These are phyloP conservation scores for Lithobates sylvaticus DNA, from an alignment of 2,797 vertebrate species.

Conservation along the genomic window DNA sequence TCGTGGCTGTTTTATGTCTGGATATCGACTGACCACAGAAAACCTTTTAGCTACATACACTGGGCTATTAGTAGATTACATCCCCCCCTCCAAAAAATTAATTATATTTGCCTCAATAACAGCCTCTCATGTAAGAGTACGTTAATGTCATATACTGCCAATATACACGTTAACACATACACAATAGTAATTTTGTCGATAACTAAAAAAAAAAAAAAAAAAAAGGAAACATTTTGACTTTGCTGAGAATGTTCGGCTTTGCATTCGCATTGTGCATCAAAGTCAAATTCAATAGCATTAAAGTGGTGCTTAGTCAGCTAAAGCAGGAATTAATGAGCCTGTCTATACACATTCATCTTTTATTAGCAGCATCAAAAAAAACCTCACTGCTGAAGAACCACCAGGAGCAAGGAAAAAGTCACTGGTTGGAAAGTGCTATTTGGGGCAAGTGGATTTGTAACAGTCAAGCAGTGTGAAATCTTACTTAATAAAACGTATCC, in stretches of 20 bases:
- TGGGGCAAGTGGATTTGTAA: slow-evolving; percentile 7
- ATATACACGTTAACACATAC: no score
- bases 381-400: neutral
- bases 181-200: neutral
- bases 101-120: neutral
- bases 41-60: no score
- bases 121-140: neutral
- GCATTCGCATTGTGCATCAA: slow-evolving; percentile 48
- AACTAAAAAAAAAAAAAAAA: neutral
- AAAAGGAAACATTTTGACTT: neutral
- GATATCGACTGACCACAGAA: no score
- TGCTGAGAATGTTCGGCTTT: slow-evolving; percentile 17
- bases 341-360: slow-evolving; percentile 49
- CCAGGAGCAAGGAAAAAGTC: slow-evolving; percentile 13
- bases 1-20: no score
- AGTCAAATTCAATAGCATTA: slow-evolving; percentile 56
- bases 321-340: slow-evolving; percentile 55
- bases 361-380: slow-evolving; percentile 28
- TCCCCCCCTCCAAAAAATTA: no score
- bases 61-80: no score
- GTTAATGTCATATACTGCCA: no score
- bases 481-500: neutral
- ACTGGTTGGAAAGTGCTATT: slow-evolving; percentile 14
- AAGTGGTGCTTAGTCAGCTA: slow-evolving; percentile 48
- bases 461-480: neutral